Percentiles rank a stretch among this genome's conserved stretches.
Evolutionary conservation across 2,888 invertebrate genomes (phyloP).

Genomic region (Ophion costatus): DNA sequence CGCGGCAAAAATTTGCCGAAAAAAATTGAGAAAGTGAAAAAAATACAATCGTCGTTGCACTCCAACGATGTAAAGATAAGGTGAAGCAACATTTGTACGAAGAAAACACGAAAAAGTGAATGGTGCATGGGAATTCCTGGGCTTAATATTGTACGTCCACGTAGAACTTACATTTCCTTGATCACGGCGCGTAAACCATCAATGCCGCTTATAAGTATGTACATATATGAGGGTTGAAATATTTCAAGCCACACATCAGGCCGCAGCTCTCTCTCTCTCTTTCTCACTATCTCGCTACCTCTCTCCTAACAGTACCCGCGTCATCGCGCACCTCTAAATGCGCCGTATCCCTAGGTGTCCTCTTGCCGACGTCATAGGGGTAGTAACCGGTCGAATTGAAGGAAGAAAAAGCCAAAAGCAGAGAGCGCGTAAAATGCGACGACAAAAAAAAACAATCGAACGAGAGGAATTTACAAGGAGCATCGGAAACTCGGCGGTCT

Average conservation of each 20-base stretch:
- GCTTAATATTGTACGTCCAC: not conserved
- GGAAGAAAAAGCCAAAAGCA: constrained; percentile 14
- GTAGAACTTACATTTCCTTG: not conserved
- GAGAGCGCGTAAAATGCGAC: constrained; percentile 24
- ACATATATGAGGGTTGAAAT: not conserved
- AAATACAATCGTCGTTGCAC: too few relatives aligned
- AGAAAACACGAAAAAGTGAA: not conserved
- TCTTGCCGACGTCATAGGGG: not conserved
- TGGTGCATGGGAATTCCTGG: not conserved
- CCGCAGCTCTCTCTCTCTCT: too few relatives aligned
- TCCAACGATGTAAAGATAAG: too few relatives aligned
- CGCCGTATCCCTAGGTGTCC: not conserved
- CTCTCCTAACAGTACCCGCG: not conserved
- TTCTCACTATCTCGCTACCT: not conserved
- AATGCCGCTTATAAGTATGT: not conserved
- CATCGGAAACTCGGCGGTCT: constrained; percentile 49
- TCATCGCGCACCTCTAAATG: not conserved
- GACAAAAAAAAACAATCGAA: constrained; percentile 29
- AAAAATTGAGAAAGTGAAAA: too few relatives aligned
- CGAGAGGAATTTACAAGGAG: constrained; percentile 1
- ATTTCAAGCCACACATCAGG: not conserved
- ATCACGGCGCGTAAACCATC: not conserved
- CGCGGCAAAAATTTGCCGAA: too few relatives aligned
- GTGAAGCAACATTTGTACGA: too few relatives aligned
- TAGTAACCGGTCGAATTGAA: not conserved